Conservation (phyloP, 2,888 invertebrate species). For the Melipona beecheii region DNA sequence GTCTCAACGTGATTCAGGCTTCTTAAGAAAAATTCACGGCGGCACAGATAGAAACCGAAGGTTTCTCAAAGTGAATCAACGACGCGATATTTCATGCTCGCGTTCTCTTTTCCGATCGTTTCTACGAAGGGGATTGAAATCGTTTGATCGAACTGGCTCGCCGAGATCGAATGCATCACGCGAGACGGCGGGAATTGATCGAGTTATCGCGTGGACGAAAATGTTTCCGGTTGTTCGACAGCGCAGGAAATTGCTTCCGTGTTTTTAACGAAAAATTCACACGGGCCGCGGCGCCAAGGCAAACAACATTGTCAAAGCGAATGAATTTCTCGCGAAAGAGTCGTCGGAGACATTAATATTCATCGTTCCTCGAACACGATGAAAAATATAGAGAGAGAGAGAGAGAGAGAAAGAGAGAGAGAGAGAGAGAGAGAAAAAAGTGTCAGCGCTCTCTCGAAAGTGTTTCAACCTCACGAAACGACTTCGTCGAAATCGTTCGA, state of each 20-base stretch:
- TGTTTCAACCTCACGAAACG: neutral
- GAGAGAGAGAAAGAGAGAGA: no score
- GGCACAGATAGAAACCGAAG: neutral
- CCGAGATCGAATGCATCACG: constrained; percentile 22
- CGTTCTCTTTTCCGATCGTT: neutral
- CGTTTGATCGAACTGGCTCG: constrained; percentile 12
- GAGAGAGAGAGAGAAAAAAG: neutral
- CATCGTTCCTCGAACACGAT: neutral
- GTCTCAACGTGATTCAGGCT: no score
- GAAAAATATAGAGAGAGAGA: neutral
- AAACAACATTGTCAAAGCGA: constrained; percentile 47
- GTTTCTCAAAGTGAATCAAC: neutral
- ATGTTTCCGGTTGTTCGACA: constrained; percentile 39
- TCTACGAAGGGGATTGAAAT: constrained; percentile 7
- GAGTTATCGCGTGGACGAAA: constrained; percentile 31
- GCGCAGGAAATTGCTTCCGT: constrained; percentile 36
- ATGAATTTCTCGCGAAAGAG: constrained; percentile 26
- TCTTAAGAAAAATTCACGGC: neutral
- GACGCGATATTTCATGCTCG: neutral
- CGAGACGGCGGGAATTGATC: constrained; percentile 30
- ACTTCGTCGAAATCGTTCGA: neutral
- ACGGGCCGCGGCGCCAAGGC: neutral
- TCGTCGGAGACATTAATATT: constrained; percentile 22
- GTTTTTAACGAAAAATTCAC: constrained; percentile 30
- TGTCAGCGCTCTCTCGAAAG: neutral